These are phyloP conservation scores for Gryon sp. DNA, from an alignment of 1,140 invertebrate species.

Conservation along the genomic window DNA sequence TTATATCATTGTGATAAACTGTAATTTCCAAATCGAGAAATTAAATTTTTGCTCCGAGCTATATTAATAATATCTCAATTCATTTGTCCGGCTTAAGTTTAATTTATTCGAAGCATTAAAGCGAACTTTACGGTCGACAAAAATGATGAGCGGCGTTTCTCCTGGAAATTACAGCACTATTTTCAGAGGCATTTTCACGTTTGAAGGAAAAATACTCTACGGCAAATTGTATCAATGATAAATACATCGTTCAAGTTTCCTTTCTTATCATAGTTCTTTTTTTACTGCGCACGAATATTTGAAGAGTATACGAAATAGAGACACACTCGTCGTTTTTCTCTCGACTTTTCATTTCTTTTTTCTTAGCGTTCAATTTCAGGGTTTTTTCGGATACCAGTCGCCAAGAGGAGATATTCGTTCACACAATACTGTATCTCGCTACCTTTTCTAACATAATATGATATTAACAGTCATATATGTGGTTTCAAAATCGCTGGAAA, in stretches of 20 bases:
- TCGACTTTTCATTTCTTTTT: neutral
- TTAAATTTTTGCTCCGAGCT: constrained; percentile 9
- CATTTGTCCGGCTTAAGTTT: constrained; percentile 35
- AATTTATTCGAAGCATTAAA: constrained; percentile 50
- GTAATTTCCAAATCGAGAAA: constrained; percentile 7
- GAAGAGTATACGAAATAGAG: constrained; percentile 10
- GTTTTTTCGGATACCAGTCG: neutral
- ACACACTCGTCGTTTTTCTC: neutral
- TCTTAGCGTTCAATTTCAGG: constrained; percentile 8
- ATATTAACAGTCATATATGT: constrained; percentile 42
- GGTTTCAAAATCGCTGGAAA: constrained; percentile 44
- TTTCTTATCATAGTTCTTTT: too few species aligned
- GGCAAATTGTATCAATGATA: constrained; percentile 24
- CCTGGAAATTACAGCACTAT: constrained; percentile 39
- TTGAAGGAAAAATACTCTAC: constrained; percentile 19
- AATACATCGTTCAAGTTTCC: constrained; percentile 23
- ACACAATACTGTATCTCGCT: constrained; percentile 26
- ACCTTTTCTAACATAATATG: constrained; percentile 43
- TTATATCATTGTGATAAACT: neutral
- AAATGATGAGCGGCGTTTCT: constrained; percentile 39
- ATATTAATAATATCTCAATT: constrained; percentile 51
- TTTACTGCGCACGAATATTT: constrained; percentile 4
- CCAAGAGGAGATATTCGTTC: constrained; percentile 12
- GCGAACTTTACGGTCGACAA: constrained; percentile 47
- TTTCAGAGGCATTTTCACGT: constrained; percentile 41